A percentile compares a stretch with the other conserved stretches of the same genome.
Evolutionary conservation across 2,888 invertebrate genomes (phyloP).

Genomic region (Augiades crinisus): DNA sequence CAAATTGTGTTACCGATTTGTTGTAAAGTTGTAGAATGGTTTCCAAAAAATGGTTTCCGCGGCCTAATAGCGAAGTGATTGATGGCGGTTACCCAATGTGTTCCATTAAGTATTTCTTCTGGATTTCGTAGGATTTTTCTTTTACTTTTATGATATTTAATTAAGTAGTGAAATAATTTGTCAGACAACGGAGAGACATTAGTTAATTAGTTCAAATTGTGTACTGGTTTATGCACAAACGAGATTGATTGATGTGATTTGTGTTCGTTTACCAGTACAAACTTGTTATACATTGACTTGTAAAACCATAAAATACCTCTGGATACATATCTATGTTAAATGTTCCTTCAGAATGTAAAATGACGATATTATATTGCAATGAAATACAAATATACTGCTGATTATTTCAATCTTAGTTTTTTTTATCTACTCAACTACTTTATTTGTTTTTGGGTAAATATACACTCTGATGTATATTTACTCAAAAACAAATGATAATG

Average conservation of each 20-base stretch:
- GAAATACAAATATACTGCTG: constrained; percentile 27
- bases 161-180: constrained; percentile 33
- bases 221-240: constrained; percentile 15
- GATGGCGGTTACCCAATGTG: no score
- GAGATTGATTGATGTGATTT: constrained; percentile 22
- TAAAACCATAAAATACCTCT: constrained; percentile 43
- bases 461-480: no score
- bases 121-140: no score
- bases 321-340: constrained; percentile 31
- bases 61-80: no score
- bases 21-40: no score
- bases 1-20: no score
- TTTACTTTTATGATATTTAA: constrained; percentile 13
- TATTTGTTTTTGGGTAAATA: no score
- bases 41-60: no score
- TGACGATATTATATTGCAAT: constrained; percentile 25
- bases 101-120: no score
- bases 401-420: constrained; percentile 9
- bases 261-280: constrained; percentile 23
- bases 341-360: constrained; percentile 33
- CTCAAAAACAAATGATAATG: no score
- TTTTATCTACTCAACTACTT: constrained; percentile 1
- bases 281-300: constrained; percentile 24
- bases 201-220: constrained; percentile 27
- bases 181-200: constrained; percentile 28